A percentile compares a stretch with the other conserved stretches of the same genome.
Evolutionary conservation across 2,113 vertebrate genomes (phyloP).

Genomic region (Benitochromis conjunctus): DNA sequence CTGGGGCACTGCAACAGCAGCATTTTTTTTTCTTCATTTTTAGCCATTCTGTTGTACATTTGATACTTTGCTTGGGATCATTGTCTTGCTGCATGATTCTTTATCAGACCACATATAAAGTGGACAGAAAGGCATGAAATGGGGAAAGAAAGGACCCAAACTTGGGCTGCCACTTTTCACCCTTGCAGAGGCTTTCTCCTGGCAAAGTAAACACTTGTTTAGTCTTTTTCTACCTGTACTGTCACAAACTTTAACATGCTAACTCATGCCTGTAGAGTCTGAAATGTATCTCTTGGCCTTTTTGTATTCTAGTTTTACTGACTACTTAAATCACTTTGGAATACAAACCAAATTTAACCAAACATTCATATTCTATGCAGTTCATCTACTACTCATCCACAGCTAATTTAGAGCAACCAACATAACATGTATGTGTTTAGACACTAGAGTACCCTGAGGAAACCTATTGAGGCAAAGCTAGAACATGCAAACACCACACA

Average conservation of each 20-base stretch:
- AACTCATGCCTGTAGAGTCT: neutral
- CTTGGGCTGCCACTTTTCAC: neutral
- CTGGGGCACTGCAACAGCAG: neutral
- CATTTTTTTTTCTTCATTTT: neutral
- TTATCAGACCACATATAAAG: neutral
- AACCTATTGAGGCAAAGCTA: neutral
- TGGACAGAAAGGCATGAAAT: neutral
- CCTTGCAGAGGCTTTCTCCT: neutral
- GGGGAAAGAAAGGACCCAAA: neutral
- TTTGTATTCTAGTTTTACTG: neutral
- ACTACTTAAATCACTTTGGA: neutral
- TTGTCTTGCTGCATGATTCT: neutral
- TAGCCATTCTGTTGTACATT: neutral
- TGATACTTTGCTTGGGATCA: neutral
- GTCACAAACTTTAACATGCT: accelerated
- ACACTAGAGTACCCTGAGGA: too few relatives aligned
- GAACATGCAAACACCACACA: neutral
- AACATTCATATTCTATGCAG: neutral
- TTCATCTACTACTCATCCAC: neutral
- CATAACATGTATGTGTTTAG: neutral
- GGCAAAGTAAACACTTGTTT: accelerated
- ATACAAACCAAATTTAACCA: neutral
- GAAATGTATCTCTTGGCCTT: neutral
- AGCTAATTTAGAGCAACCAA: too few relatives aligned
- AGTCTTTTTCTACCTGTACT: neutral